Base-by-base conservation (phyloP, 2,888 invertebrate species). In the Meganola albula region DNA sequence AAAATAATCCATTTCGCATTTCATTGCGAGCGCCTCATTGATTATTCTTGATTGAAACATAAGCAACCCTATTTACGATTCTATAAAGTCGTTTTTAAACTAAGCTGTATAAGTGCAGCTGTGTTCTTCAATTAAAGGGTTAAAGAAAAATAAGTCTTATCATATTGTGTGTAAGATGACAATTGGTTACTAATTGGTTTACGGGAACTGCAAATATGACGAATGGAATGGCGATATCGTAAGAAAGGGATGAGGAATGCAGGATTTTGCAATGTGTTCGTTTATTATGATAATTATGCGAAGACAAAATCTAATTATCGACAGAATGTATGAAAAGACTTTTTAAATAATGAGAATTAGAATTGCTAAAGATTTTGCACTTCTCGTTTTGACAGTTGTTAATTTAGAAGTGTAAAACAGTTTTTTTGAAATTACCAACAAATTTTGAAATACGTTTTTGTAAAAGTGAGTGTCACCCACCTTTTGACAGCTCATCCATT, bases 1-100 rank as follows among this genome's bases (percentile, higher is more conserved):
- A 85, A 84, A 85, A 83, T 80, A 83, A 83, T 84, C 79, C 82
- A 79, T 80, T 82, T 80, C 78, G 78, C 75, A 76, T 83, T 82
- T 82, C 74, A 80, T 80, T 74, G 70, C 70, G 69, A 74, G 67
- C 65, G 73, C 60, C 66, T 74, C 76, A 74, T 75, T 80, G 74
- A 78, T 75, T 69, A 53, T 53, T 42, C 28, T 37, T 12, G 18
- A 24, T 16, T 48, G 37, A 47, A 24, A 35, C 24, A 74, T 48
- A 59, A 43, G 55, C 38, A 53, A 53, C 58, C 54, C 61, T 77
- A 62, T 26, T 0, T 0, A 1, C 6, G 25, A 20, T 16, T 10
- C 12, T 2, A 47, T 65, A 72, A 50, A 58, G 65, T 58, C 40
- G 34, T 53, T 46, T 63, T 65, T 59, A 33, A 44, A 23, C 38